These are phyloP conservation scores for Macrosiphum euphorbiae DNA, from an alignment of 2,888 invertebrate genomes.

Conservation along the genomic window DNA sequence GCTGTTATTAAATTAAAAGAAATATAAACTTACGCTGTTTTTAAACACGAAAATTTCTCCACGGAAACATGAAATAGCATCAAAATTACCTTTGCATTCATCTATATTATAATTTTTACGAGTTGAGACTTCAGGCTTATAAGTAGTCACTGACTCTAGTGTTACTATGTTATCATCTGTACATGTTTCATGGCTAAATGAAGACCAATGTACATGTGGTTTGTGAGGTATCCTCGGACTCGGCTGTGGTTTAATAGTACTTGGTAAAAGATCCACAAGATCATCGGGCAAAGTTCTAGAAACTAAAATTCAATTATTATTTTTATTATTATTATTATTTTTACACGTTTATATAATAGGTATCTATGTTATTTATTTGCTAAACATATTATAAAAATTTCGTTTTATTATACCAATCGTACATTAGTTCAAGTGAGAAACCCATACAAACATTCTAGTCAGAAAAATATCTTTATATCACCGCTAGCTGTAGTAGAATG, in stretches of 20 bases:
- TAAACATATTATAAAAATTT: not conserved
- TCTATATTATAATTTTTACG: constrained; percentile 71
- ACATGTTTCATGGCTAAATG: constrained; percentile 32
- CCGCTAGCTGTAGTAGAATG: not conserved
- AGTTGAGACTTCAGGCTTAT: constrained; percentile 70
- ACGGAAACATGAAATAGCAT: constrained; percentile 78
- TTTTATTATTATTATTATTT: not conserved
- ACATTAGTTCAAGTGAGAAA: not conserved
- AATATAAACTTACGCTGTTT: constrained; percentile 71
- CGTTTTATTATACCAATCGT: not conserved
- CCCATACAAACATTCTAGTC: not conserved
- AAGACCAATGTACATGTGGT: constrained; percentile 40
- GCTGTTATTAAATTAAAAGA: not conserved
- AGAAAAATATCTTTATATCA: not conserved
- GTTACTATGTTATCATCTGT: constrained; percentile 35
- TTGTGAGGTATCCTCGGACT: not conserved
- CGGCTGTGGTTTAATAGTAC: not conserved
- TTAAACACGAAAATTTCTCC: constrained; percentile 76
- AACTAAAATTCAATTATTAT: constrained; percentile 32
- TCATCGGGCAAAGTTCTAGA: not conserved
- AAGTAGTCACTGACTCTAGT: constrained; percentile 47
- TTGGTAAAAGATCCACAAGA: not conserved
- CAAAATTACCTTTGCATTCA: constrained; percentile 77
- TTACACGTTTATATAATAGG: not conserved
- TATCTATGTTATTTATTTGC: not conserved